Conservation (phyloP, 2,888 invertebrate species). For the Carpatolechia fugitivella region DNA sequence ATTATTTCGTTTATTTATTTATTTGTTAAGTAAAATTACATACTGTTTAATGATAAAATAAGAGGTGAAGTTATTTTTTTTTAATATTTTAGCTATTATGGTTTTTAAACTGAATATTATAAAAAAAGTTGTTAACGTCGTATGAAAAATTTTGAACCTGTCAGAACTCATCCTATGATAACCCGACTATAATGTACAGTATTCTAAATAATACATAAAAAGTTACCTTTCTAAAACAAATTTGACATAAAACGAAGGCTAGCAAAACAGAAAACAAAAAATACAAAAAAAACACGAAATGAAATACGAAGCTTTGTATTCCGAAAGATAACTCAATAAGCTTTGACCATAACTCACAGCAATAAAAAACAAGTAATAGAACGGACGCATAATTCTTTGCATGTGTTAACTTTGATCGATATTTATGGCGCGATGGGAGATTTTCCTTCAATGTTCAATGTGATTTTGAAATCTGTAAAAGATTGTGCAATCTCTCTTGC, state of each 20-base stretch:
- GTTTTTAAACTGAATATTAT: too few relatives aligned
- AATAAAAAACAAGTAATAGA: constrained; percentile 25
- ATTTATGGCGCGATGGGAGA: neutral
- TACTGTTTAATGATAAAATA: too few relatives aligned
- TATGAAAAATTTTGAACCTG: too few relatives aligned
- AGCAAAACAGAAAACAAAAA: too few relatives aligned
- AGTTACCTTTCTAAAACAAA: neutral
- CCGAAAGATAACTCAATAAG: constrained; percentile 25
- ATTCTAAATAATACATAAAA: too few relatives aligned
- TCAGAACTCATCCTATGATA: too few relatives aligned
- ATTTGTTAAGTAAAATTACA: too few relatives aligned
- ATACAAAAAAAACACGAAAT: constrained; percentile 9
- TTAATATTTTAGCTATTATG: too few relatives aligned
- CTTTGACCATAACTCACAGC: constrained; percentile 26
- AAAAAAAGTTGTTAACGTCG: too few relatives aligned
- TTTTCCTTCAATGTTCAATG: neutral
- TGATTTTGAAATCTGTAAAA: neutral
- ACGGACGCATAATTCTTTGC: constrained; percentile 24
- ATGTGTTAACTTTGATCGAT: constrained; percentile 19
- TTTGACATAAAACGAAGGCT: neutral
- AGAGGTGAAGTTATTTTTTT: too few relatives aligned
- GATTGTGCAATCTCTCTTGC: neutral
- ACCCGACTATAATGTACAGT: too few relatives aligned
- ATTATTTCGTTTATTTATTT: too few relatives aligned
- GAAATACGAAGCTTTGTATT: constrained; percentile 13